A percentile compares a stretch with the other conserved stretches of the same genome.
phyloP scores from a whole-genome alignment of 1,140 invertebrate genomes.

The Nasonia longicornis region DNA sequence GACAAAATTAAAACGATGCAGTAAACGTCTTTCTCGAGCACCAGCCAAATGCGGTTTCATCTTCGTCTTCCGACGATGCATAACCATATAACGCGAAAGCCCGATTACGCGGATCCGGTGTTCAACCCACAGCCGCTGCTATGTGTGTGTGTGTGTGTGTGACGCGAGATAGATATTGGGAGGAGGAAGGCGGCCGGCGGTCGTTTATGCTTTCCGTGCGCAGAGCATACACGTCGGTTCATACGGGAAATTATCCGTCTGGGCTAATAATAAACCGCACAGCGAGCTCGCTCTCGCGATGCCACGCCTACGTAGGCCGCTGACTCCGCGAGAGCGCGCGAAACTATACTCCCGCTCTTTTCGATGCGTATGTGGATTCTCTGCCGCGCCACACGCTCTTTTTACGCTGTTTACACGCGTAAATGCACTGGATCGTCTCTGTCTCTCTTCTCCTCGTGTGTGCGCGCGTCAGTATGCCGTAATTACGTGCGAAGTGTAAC shows the following conservation, averaged over 20 bases:
- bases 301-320: constrained; percentile 40
- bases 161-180: not conserved
- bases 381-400: not conserved
- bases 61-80: too few species aligned
- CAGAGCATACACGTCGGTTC: not conserved
- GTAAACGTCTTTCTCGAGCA: too few species aligned
- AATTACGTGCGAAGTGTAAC: constrained; percentile 23
- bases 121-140: not conserved
- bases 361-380: not conserved
- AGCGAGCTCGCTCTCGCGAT: not conserved
- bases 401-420: not conserved
- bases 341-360: not conserved
- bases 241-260: constrained; percentile 41
- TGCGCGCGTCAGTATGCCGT: not conserved
- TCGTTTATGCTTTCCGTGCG: constrained; percentile 5
- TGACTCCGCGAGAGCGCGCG: not conserved
- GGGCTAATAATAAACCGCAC: constrained; percentile 43
- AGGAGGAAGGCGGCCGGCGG: not conserved
- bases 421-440: constrained; percentile 8
- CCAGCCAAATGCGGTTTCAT: too few species aligned
- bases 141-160: too few species aligned
- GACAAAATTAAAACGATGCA: too few species aligned
- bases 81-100: not conserved
- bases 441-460: not conserved
- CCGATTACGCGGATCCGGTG: not conserved